These are phyloP conservation scores for Melanerpes aurifrons DNA, from an alignment of 2,113 vertebrate species.

Conservation along the genomic window DNA sequence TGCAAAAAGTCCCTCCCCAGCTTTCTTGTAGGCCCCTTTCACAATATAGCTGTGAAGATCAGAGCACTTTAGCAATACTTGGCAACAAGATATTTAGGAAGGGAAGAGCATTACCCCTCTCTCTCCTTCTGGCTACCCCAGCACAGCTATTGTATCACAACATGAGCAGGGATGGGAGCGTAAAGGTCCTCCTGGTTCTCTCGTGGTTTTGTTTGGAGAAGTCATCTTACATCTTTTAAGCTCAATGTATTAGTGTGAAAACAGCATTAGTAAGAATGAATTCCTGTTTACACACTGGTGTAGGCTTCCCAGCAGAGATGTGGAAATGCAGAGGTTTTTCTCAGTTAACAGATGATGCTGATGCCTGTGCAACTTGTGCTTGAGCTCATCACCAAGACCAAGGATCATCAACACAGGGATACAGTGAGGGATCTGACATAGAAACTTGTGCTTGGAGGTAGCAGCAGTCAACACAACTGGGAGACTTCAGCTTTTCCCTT, in stretches of 20 bases:
- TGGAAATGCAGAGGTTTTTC: not conserved
- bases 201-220: not conserved
- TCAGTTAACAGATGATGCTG: not conserved
- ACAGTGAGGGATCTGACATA: not conserved
- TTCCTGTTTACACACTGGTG: not conserved
- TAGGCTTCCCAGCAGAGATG: not conserved
- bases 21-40: too few species aligned
- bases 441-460: fast-evolving
- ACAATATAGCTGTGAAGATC: not conserved
- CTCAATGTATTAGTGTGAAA: not conserved
- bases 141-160: not conserved
- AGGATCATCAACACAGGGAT: not conserved
- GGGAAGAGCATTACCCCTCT: not conserved
- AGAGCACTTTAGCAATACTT: not conserved
- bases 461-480: not conserved
- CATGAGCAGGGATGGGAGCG: not conserved
- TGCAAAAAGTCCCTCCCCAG: too few species aligned
- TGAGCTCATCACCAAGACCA: not conserved
- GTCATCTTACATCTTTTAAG: not conserved
- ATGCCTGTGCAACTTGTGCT: not conserved
- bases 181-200: not conserved
- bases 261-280: not conserved
- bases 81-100: not conserved
- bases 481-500: not conserved
- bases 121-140: not conserved